Base-by-base conservation (phyloP, 2,888 invertebrate genomes). In the Cryptosula pallasiana region DNA sequence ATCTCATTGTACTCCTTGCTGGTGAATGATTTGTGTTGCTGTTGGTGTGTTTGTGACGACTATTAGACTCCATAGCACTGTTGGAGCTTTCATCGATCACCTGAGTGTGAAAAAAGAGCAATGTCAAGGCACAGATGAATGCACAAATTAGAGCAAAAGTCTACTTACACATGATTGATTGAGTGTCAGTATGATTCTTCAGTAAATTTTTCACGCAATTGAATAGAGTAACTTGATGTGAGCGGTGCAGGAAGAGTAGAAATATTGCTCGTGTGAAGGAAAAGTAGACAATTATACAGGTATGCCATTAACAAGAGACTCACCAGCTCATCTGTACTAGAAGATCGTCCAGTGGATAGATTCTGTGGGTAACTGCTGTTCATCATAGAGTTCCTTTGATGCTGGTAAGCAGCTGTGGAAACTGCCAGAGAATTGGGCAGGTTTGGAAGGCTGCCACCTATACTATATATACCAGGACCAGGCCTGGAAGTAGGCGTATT, bases 31-130 rank as follows among this genome's bases (percentile, higher is more conserved):
- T 45, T 45, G 45, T 45, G 5, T 20, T 20, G 20, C 45, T 20
- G 5, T 45, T n/a, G n/a, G n/a, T n/a, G n/a, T n/a, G n/a, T n/a
- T n/a, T n/a, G n/a, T n/a, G n/a, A n/a, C n/a, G n/a, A n/a, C n/a
- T 5, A 5, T 45, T 45, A 13, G 45, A 45, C 5, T 45, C 45
- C 20, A 20, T 45, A 20, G 9, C 45, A 45, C 45, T 45, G 32
- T 63, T 63, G 25, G 63, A 63, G 27, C 63, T 32, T n/a, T 63
- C 63, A 63, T 63, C 63, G 32, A 63, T 63, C 20, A 63, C 63
- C 63, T 63, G 34, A 45, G 20, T 45, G 20, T 45, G 20, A 20
- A 20, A 45, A 45, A 20, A 45, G 45, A 5, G 20, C 45, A 5
- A 45, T 45, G 45, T 45, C 45, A 45, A 45, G 45, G 45, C 20